Evolutionary conservation across 2,797 vertebrate species (phyloP).

Genomic region (Coilia nasus): DNA sequence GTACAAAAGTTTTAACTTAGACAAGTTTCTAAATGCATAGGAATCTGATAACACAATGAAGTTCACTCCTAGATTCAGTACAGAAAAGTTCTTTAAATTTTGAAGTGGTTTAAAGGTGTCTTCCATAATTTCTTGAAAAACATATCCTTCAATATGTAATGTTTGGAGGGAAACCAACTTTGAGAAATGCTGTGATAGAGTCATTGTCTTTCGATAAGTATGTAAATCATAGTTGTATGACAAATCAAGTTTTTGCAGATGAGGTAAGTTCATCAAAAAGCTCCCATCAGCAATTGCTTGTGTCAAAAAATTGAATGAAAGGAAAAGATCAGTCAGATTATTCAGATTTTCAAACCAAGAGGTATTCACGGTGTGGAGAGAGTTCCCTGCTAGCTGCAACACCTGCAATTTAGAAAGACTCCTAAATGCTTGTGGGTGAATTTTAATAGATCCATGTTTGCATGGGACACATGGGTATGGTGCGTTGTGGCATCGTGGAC

Average conservation of each 20-base stretch:
- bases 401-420: constrained; percentile 68
- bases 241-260: constrained; percentile 79
- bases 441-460: constrained; percentile 71
- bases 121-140: constrained; percentile 79
- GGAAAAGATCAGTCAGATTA: constrained; percentile 76
- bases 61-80: constrained; percentile 86
- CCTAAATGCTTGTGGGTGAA: constrained; percentile 80
- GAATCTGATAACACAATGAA: constrained; percentile 84
- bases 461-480: constrained; percentile 87
- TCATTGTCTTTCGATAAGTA: constrained; percentile 71
- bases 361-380: constrained; percentile 69
- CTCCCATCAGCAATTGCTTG: constrained; percentile 70
- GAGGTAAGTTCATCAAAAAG: constrained; percentile 75
- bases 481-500: constrained; percentile 87
- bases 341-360: constrained; percentile 80
- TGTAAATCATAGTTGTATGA: constrained; percentile 86
- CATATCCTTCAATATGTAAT: constrained; percentile 81
- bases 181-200: constrained; percentile 79
- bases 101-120: constrained; percentile 70
- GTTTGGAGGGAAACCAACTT: constrained; percentile 74
- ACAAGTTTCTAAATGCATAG: constrained; percentile 68
- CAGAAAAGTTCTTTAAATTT: constrained; percentile 76
- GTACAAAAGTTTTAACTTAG: constrained; percentile 71
- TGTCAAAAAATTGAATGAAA: constrained; percentile 84
- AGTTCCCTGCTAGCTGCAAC: constrained; percentile 86